phyloP scores from a whole-genome alignment of 1,140 invertebrate species.

The Carposina sasakii region DNA sequence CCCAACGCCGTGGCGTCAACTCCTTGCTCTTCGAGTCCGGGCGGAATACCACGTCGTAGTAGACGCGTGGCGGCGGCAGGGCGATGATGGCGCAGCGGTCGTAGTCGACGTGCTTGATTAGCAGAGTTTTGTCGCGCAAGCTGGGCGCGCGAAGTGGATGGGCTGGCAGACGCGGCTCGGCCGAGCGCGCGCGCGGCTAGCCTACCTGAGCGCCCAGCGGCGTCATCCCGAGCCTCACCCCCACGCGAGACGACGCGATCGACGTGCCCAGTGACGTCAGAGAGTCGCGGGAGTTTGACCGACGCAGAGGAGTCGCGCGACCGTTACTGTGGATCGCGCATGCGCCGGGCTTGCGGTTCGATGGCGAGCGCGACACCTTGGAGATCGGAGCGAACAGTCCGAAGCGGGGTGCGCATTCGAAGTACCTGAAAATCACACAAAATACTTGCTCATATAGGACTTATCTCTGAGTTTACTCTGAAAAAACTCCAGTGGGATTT shows the following conservation, averaged over 20 bases:
- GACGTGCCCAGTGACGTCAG: conserved; percentile 85
- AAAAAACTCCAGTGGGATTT: too few species aligned
- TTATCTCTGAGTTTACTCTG: too few species aligned
- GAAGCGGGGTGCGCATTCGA: conserved; percentile 90
- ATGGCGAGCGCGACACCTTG: conserved; percentile 89
- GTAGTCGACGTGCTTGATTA: conserved; percentile 56
- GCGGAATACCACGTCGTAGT: conserved; percentile 56
- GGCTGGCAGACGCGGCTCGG: conserved; percentile 52
- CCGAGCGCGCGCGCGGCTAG: conserved; percentile 72
- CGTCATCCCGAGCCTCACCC: conserved; percentile 80
- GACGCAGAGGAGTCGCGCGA: conserved; percentile 76
- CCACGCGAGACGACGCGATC: conserved; percentile 73
- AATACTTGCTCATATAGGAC: too few species aligned
- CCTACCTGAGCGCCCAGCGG: conserved; percentile 82
- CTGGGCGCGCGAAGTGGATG: conserved; percentile 40
- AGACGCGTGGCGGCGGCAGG: conserved; percentile 53
- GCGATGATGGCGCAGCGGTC: conserved; percentile 65
- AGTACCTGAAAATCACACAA: conserved; percentile 91
- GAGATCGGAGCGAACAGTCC: conserved; percentile 93
- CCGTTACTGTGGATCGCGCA: conserved; percentile 77
- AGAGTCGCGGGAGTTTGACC: conserved; percentile 89
- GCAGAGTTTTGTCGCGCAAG: conserved; percentile 57
- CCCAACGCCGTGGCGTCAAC: conserved; percentile 42
- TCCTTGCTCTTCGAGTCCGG: conserved; percentile 39
- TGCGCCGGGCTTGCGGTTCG: conserved; percentile 78